Evolutionary conservation across 2,888 invertebrate species (phyloP), one percentile per base, ranked within the genome.

Genomic region (Frankliniella intonsa): DNA sequence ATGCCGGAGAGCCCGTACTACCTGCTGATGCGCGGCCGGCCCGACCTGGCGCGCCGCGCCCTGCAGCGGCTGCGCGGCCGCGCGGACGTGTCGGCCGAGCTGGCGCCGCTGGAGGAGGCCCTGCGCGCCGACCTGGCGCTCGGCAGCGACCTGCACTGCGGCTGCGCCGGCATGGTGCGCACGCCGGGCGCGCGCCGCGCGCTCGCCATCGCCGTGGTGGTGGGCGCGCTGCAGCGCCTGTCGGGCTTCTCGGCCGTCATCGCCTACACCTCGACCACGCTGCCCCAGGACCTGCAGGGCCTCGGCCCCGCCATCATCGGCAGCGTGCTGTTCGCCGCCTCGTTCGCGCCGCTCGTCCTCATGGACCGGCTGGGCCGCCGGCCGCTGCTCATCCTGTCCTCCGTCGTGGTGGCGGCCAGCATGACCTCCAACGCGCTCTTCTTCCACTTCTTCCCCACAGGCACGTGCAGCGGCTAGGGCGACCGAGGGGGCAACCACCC

Each of bases 321-420:
- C 69, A 22, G 22, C 69, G 69, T 76, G 69, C 69, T 76, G 7
- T 25, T 76, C 25, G 22, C 22, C 25, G 69, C 69, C 7, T 76
- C 69, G 22, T 25, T 76, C 69, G 69, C 22, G 69, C 69, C 69
- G 69, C 69, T 76, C 11, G 69, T 76, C 3, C 69, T 76, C 22
- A 76, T 76, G 69, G 69, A 76, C 69, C 69, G 69, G 7, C 69
- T 76, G 25, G 69, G 69, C 8, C 69, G 69, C 22, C 69, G 69
- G 25, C 69, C 69, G 69, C 69, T 76, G 69, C 69, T 76, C 69
- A 25, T 76, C 69, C 22, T 76, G 25, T 76, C 69, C 22, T 76
- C 69, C 69, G 2, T 76, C 69, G 69, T 76, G 69, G 69, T 76
- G 69, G 69, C 69, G 25, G 69, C 69, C 69, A 76, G 69, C 69